A percentile compares a stretch with the other conserved stretches of the same genome.
Evolutionary conservation across 2,797 vertebrate genomes (phyloP).

Genomic region (Phoebastria nigripes): DNA sequence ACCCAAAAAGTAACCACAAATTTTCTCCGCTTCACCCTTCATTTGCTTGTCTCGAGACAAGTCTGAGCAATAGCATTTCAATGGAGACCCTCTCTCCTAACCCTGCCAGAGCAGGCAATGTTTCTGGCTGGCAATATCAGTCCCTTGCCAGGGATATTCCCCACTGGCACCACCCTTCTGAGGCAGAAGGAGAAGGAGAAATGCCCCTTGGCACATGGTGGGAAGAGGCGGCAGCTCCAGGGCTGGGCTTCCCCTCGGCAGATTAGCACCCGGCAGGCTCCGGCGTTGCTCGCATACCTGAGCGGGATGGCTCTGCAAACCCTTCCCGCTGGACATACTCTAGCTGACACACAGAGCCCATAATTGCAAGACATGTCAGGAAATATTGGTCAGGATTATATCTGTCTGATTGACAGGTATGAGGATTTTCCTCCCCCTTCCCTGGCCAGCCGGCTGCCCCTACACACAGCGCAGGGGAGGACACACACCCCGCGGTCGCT

Average conservation of each 20-base stretch:
- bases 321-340: neutral
- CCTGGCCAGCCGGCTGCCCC: fast-evolving
- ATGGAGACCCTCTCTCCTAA: fast-evolving
- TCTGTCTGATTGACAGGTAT: fast-evolving
- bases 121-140: neutral
- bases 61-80: fast-evolving
- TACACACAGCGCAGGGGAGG: fast-evolving
- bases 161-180: neutral
- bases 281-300: neutral
- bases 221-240: neutral
- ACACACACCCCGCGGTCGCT: fast-evolving
- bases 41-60: fast-evolving
- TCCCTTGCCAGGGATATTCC: neutral
- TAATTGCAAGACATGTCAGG: neutral
- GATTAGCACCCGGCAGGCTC: constrained; percentile 13
- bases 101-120: neutral
- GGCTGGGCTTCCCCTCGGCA: neutral
- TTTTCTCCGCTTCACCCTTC: neutral
- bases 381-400: neutral
- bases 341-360: neutral
- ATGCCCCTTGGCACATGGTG: neutral
- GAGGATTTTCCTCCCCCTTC: neutral
- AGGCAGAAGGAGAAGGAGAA: neutral
- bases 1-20: neutral
- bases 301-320: neutral